Evolutionary conservation across 2,797 vertebrate species (phyloP), one percentile per base, ranked within the genome.

Genomic region (Clamator glandarius): DNA sequence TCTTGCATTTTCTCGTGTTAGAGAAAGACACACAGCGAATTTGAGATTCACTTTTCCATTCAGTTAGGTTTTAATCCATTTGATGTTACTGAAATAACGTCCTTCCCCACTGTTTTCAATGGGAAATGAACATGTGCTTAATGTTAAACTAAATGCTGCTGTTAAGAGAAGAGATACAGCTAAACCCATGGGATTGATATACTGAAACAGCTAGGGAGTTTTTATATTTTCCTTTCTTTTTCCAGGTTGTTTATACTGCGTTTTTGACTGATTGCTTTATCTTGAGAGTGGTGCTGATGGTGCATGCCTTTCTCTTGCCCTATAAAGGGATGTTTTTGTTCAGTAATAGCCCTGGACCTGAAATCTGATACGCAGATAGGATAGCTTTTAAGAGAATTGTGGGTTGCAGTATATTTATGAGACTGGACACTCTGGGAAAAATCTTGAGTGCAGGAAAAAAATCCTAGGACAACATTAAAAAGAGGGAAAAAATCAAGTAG

Each of bases 1-100:
- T 78, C 15, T 46, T 93, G 62, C 23, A 9, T 72, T 84, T 88
- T 92, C 23, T 86, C 54, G 61, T 95, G 26, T 91, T 91, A 75
- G 28, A 84, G 80, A 64, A 84, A 94, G 87, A 54, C 59, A 87
- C n/a, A 74, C 14, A 86, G 33, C 9, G 31, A 57, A 48, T 62
- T 90, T 79, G 48, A 86, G 89, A 59, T 73, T 35, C 33, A 31
- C 64, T 90, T 94, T 90, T 91, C 57, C 66, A 59, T 86, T n/a
- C 31, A 2, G 51, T 68, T 86, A 68, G 13, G 18, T 87, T 92
- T 94, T 90, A 92, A 48, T 42, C 44, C 25, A 6, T 86, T 89
- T 86, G 33, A 59, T 91, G 61, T 51, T 41, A 55, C 66, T 51
- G 62, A 73, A 92, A 83, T 85, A 51, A 91, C 84, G 63, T 46